Evolutionary conservation across 2,797 vertebrate genomes (phyloP).

Genomic region (Glossophaga mutica): DNA sequence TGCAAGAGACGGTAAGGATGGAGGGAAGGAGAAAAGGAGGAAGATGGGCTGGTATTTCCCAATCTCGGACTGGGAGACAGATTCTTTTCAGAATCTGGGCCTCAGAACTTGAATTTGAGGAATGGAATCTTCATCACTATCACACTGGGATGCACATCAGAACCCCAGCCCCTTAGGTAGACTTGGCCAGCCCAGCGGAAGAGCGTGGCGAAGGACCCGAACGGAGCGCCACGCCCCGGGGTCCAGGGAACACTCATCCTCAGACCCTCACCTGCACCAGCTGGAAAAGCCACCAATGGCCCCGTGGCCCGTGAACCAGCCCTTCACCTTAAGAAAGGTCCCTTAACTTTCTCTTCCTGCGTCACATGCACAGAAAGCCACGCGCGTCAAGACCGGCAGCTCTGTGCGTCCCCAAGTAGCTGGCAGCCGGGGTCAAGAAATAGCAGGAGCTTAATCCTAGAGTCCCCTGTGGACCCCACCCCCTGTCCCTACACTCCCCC

Average conservation of each 20-base stretch:
- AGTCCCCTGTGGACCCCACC: fast-evolving
- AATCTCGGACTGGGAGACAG: background rate
- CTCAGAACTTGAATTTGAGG: background rate
- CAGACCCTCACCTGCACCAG: background rate
- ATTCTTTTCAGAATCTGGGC: background rate
- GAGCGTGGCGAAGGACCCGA: fast-evolving
- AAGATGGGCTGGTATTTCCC: fast-evolving
- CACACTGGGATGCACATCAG: fast-evolving
- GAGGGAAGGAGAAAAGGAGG: background rate
- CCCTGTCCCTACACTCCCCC: fast-evolving
- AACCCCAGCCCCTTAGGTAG: background rate
- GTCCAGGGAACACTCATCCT: background rate
- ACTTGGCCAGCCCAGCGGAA: background rate
- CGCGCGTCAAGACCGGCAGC: fast-evolving
- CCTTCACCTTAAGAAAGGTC: background rate
- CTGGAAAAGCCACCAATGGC: fast-evolving
- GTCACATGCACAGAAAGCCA: background rate
- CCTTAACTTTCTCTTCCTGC: too few species aligned
- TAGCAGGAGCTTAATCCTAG: background rate
- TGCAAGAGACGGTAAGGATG: conserved; percentile 44
- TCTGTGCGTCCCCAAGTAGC: background rate
- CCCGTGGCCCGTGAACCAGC: fast-evolving
- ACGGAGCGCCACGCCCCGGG: fast-evolving
- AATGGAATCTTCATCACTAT: background rate
- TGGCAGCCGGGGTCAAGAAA: background rate